These are phyloP conservation scores for Xanthia togata DNA, from an alignment of 2,888 invertebrate genomes.

Conservation along the genomic window DNA sequence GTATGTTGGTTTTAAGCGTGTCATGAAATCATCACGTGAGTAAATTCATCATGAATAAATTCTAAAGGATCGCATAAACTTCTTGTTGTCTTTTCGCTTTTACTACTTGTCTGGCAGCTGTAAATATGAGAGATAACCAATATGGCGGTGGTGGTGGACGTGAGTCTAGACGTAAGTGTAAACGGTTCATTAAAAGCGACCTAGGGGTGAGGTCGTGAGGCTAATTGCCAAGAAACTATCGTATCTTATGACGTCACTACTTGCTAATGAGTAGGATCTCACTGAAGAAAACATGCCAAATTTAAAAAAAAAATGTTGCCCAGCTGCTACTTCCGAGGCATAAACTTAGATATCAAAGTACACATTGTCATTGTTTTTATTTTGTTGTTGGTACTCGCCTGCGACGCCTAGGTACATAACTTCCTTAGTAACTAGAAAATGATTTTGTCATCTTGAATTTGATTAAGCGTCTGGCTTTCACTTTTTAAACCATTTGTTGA, in stretches of 20 bases:
- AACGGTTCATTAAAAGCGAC: conserved; percentile 33
- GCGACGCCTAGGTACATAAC: neutral
- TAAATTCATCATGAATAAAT: neutral
- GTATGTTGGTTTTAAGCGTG: conserved; percentile 4
- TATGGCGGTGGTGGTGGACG: too few species aligned
- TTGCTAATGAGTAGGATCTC: conserved; percentile 27
- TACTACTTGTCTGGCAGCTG: neutral
- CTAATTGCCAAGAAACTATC: conserved; percentile 27
- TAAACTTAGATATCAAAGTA: conserved; percentile 10
- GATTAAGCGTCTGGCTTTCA: neutral
- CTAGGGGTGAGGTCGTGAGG: conserved; percentile 24
- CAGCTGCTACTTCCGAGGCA: conserved; percentile 18
- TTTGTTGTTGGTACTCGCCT: conserved; percentile 18
- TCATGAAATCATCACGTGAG: neutral
- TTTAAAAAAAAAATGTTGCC: conserved; percentile 3
- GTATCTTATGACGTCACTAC: conserved; percentile 25
- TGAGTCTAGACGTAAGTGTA: neutral
- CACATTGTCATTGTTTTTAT: conserved; percentile 18
- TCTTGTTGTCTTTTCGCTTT: neutral
- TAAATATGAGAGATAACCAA: neutral
- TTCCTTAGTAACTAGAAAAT: neutral
- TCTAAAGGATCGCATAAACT: neutral
- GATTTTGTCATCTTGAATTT: conserved; percentile 5
- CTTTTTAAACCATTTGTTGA: neutral
- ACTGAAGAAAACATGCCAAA: conserved; percentile 35